A percentile compares a stretch with the other conserved stretches of the same genome.
Conservation (phyloP, 2,797 vertebrate species). For the Craterocephalus amniculus region DNA sequence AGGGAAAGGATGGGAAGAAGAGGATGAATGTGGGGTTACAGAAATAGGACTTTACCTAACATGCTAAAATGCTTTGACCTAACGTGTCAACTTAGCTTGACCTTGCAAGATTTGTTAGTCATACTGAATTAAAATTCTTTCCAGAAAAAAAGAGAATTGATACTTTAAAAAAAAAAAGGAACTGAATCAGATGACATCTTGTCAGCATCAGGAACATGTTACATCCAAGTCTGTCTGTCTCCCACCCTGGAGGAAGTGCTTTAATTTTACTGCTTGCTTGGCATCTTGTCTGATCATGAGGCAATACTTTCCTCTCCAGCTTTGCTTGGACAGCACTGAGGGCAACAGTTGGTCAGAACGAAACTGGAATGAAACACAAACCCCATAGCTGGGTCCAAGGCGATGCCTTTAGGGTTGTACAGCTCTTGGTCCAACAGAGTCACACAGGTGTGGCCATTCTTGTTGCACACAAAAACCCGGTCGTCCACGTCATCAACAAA, state of each 20-base stretch:
- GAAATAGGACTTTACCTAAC: background rate
- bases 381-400: slow-evolving; percentile 96
- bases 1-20: background rate
- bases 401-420: slow-evolving; percentile 96
- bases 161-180: slow-evolving; percentile 51
- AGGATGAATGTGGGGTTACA: background rate
- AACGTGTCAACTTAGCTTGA: background rate
- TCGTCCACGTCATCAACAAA: slow-evolving; percentile 97
- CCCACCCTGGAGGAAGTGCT: slow-evolving; percentile 53
- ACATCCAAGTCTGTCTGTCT: slow-evolving; percentile 19
- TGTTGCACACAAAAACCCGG: slow-evolving; percentile 95
- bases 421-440: slow-evolving; percentile 95
- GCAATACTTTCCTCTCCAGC: slow-evolving; percentile 36
- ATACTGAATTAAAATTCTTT: slow-evolving; percentile 9
- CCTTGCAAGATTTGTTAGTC: background rate
- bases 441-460: slow-evolving; percentile 93
- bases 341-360: slow-evolving; percentile 33
- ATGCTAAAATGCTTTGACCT: background rate
- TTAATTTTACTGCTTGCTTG: slow-evolving; percentile 59
- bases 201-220: slow-evolving; percentile 43
- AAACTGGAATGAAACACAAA: slow-evolving; percentile 69
- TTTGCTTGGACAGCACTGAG: slow-evolving; percentile 33
- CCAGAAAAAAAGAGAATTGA: slow-evolving; percentile 53
- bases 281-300: slow-evolving; percentile 59
- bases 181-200: slow-evolving; percentile 20